Evolutionary conservation across 2,113 vertebrate species (phyloP).

Genomic region (Polypterus bichir): DNA sequence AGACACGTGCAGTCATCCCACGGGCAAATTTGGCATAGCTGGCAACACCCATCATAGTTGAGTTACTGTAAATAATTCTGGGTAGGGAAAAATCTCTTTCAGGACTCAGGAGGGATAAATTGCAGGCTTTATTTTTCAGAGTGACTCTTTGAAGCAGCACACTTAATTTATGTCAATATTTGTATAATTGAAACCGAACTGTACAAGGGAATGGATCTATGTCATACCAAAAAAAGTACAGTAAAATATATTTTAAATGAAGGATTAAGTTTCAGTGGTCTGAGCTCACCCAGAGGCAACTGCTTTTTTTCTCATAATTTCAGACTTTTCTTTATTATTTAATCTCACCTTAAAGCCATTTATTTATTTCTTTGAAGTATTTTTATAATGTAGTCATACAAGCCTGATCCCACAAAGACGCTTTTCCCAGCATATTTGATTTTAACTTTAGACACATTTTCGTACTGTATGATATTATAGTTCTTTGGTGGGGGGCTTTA

Average conservation of each 20-base stretch:
- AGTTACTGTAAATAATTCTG: no score
- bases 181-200: slow-evolving; percentile 1
- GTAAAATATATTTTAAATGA: background rate
- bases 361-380: slow-evolving; percentile 24
- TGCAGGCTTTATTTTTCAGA: background rate
- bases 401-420: no score
- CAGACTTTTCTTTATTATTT: slow-evolving; percentile 19
- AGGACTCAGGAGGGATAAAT: background rate
- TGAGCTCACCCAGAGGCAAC: slow-evolving; percentile 9
- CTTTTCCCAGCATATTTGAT: no score
- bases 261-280: slow-evolving; percentile 20
- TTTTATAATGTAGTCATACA: background rate
- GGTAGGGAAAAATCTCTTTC: background rate
- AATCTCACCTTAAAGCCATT: slow-evolving; percentile 16
- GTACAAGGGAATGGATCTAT: background rate
- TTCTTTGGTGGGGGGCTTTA: no score
- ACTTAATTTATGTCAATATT: slow-evolving; percentile 14
- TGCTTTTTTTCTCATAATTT: background rate
- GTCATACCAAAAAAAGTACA: background rate
- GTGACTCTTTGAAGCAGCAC: slow-evolving; percentile 11
- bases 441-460: no score
- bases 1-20: no score
- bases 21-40: background rate
- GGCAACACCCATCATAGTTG: background rate
- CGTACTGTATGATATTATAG: no score